Evolutionary conservation across 2,113 vertebrate species (phyloP).

Genomic region (Nicator chloris): DNA sequence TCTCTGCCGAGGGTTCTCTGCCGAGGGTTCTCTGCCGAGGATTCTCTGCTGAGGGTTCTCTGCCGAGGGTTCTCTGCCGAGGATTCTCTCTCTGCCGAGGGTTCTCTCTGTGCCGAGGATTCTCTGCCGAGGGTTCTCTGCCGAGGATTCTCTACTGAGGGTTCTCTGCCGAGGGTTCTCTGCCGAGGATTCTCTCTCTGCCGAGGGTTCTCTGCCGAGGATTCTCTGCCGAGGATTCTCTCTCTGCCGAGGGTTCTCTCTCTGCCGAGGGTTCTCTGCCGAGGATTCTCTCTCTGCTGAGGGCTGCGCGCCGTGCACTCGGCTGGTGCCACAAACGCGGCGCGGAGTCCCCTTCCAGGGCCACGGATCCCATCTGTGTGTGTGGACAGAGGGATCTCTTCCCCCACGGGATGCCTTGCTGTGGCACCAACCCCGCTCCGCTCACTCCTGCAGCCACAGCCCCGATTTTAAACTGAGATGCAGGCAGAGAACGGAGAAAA

Average conservation of each 20-base stretch:
- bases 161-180: constrained; percentile 41
- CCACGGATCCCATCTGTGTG: not conserved
- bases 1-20: constrained; percentile 51
- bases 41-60: too few species aligned
- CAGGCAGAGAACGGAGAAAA: not conserved
- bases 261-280: too few species aligned
- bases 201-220: constrained; percentile 41
- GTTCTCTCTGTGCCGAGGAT: too few species aligned
- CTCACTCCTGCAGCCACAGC: not conserved
- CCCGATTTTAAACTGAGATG: not conserved
- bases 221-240: too few species aligned
- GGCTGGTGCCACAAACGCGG: constrained; percentile 50
- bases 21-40: constrained; percentile 41
- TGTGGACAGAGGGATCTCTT: not conserved
- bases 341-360: constrained; percentile 58
- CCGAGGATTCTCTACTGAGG: too few species aligned
- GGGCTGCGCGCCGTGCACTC: constrained; percentile 38
- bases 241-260: too few species aligned
- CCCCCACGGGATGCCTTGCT: not conserved
- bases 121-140: constrained; percentile 56
- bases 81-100: constrained; percentile 64
- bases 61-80: too few species aligned
- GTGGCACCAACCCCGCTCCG: not conserved
- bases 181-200: constrained; percentile 46
- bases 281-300: not conserved